phyloP scores from a whole-genome alignment of 1,140 invertebrate species.

The Popillia japonica region DNA sequence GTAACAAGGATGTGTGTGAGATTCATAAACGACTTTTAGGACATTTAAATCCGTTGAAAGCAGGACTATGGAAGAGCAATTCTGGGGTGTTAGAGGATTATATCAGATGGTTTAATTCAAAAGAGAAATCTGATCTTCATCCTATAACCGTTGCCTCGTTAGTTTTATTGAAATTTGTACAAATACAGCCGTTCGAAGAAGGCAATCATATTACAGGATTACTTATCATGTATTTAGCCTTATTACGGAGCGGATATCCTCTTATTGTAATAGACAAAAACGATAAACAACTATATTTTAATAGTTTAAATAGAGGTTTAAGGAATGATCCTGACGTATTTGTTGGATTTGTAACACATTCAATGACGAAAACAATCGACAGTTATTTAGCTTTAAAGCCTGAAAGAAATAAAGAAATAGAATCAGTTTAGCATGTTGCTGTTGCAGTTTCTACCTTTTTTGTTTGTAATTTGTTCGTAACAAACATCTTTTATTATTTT shows the following conservation, averaged over 20 bases:
- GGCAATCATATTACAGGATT: neutral
- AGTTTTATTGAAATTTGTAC: neutral
- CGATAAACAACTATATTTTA: neutral
- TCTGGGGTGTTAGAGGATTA: neutral
- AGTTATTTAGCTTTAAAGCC: neutral
- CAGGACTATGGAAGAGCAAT: neutral
- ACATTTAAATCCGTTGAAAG: conserved; percentile 9
- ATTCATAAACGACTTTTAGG: conserved; percentile 12
- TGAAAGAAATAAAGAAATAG: neutral
- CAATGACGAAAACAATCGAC: neutral
- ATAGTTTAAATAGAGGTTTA: neutral
- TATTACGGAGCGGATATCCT: conserved; percentile 37
- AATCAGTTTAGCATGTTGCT: neutral
- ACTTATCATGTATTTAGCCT: conserved; percentile 13
- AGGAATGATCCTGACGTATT: neutral
- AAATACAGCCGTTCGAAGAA: conserved; percentile 6
- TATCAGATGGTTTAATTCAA: conserved; percentile 20
- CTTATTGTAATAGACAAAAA: conserved; percentile 5
- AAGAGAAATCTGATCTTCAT: neutral
- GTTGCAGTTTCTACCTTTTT: neutral
- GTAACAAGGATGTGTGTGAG: neutral
- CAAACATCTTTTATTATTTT: neutral
- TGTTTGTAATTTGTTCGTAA: neutral
- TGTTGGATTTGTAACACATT: neutral
- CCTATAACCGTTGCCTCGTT: neutral